Base-by-base conservation (phyloP, 2,113 vertebrate genomes). In the Sylvietta virens region DNA sequence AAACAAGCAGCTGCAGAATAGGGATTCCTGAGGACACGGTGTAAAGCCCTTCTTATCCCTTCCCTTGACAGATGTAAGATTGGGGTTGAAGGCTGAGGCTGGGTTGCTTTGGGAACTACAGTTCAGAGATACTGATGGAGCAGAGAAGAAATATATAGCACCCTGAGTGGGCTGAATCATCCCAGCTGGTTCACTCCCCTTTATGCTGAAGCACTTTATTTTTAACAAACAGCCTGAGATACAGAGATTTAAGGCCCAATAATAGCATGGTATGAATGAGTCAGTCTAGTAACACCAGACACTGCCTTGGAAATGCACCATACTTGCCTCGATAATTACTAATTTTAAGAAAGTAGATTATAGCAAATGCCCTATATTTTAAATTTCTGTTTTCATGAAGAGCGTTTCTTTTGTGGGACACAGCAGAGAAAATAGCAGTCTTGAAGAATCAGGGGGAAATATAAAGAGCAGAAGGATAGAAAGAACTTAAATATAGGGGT, bases 181-280 rank as follows among this genome's bases (percentile, higher is more conserved):
- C 73, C 73, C 65, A 23, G 79, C 76, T 96, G 70, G 86, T 95
- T 77, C 37, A 82, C 65, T 95, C 90, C 64, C 37, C 77, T 89
- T 86, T 94, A 84, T 88, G 70, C 67, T 89, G 72, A 90, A 94
- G 26, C 62, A 67, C 35, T 91, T 84, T 70, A 89, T 88, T 96
- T 93, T 97, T 95, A 88, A 95, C 61, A 81, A 86, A 72, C 54
- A 90, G 53, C 65, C 67, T 81, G 65, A 90, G 66, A 97, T 90
- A 54, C 35, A 71, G 85, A 92, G 64, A 88, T 88, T 84, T 88
- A 96, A 97, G 56, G 60, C 47, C 48, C 47, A 72, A 70, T 91
- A 94, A 88, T 92, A 91, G 65, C 39, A 76, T 27, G 78, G 64
- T 31, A 5, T 3, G 31, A 92, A 61, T 48, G 61, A 95, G 86